Percentiles rank a stretch among this genome's conserved stretches.
phyloP scores from a whole-genome alignment of 2,797 vertebrate species.

The Arrhamphus sclerolepis region DNA sequence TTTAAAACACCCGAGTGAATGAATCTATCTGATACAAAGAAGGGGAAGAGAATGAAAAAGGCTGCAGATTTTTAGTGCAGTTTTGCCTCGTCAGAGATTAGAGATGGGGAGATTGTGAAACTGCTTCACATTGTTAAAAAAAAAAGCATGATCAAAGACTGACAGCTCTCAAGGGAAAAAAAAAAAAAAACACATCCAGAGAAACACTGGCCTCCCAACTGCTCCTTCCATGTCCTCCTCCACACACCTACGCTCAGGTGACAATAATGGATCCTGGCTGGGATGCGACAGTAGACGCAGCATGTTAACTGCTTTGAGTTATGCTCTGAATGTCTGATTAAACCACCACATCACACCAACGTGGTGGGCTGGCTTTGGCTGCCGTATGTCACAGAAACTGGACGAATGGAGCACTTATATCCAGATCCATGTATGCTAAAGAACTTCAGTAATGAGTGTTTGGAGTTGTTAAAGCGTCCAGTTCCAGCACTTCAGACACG shows the following conservation, averaged over 20 bases:
- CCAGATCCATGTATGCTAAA: no score
- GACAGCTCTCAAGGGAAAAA: constrained; percentile 53
- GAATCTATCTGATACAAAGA: constrained; percentile 56
- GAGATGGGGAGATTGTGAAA: constrained; percentile 56
- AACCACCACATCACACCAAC: constrained; percentile 35
- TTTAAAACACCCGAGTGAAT: constrained; percentile 66
- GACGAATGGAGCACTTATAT: no score
- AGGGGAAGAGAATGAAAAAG: constrained; percentile 14
- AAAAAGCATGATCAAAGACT: constrained; percentile 63
- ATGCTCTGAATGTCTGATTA: constrained; percentile 54
- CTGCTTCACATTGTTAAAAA: constrained; percentile 50
- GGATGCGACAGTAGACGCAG: constrained; percentile 39
- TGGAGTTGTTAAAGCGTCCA: no score
- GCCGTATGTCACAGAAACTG: not conserved
- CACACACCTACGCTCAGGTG: constrained; percentile 57
- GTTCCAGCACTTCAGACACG: no score
- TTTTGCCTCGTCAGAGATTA: constrained; percentile 55
- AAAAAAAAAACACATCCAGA: constrained; percentile 51
- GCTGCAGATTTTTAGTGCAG: constrained; percentile 59
- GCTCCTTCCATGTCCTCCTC: constrained; percentile 32
- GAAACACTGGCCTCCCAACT: constrained; percentile 33
- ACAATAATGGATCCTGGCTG: constrained; percentile 60
- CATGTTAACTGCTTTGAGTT: constrained; percentile 47
- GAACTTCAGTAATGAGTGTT: no score
- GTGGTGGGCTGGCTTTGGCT: constrained; percentile 14